Base-by-base conservation (phyloP, 2,797 vertebrate species). In the Synaphobranchus kaupii region DNA sequence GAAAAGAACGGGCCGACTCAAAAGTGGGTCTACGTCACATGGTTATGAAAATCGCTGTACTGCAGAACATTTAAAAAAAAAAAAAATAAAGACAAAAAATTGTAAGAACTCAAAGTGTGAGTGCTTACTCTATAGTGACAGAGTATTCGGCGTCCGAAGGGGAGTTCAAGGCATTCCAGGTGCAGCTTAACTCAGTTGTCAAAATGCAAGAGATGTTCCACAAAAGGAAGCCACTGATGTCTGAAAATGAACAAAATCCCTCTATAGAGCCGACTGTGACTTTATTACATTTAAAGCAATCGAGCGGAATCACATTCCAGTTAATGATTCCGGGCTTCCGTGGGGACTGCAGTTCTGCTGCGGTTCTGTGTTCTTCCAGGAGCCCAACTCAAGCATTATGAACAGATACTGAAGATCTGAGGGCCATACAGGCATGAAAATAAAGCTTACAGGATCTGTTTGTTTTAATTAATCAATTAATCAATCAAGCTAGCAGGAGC, bases 181-280 rank as follows among this genome's bases (percentile, higher is more conserved):
- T 92, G 82, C 94, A 95, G 34, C 93, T 94, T 88, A 95, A 89
- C 87, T 84, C 89, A 60, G 89, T 91, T 85, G 91, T 84, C 8
- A 93, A 90, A 86, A 92, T 39, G 86, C 94, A 95, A 0, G 91
- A 93, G 85, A 94, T 86, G 82, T 93, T 93, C 47, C 48, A 28
- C 52, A 50, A 39, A 8, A 44, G 39, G 39, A 88, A 58, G 10
- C 66, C 73, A 25, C 1, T 20, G 10, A 86, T 25, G n/a, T 31
- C 87, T 88, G 44, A 7, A 56, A 28, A 25, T 54, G 9, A 73
- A 28, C 66, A 71, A 71, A 28, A 7, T 25, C 8, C 13, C 12
- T 25, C 76, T 20, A 44, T 50, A 86, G 12, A 78, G 34, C 31
- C 17, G 39, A 34, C 12, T 20, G 20, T 34, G 17, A 48, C 54